Evolutionary conservation across 2,888 invertebrate genomes (phyloP), one percentile per base, ranked within the genome.

Genomic region (Piscicola geometra): DNA sequence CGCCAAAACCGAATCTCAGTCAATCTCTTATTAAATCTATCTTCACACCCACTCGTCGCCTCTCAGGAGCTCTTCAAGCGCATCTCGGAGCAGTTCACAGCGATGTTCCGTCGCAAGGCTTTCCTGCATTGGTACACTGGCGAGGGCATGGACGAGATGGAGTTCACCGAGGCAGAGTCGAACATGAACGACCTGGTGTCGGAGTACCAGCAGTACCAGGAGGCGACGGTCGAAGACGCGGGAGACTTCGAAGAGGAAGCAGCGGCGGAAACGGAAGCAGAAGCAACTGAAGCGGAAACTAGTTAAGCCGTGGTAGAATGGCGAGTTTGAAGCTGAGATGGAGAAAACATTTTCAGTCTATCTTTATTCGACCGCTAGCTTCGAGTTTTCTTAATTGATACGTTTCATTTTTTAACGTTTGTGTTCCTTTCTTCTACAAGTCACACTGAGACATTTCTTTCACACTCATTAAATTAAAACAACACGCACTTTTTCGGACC

Each of bases 61-160:
- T 15, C 21, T 12, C 60, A 73, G 73, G 78, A 73, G 28, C 64
- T 73, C 15, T 73, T 73, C 64, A 73, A 73, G 36, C 81, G 83
- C 67, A 81, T 84, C 60, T 83, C 83, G 0, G 85, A 85, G 78
- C 85, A 85, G 81, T 85, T 85, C 80, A 81, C 81, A 78, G 92
- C 92, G 82, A 94, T 96, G 95, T 96, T 94, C 89, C 90, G 94
- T 81, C 91, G 95, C 82, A 95, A 94, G 87, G 95, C 95, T 85
- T 95, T 95, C 90, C 89, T 95, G 86, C 94, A 95, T 89, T 95
- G 95, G 94, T 96, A 94, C 88, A 94, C 94, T 32, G 94, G 94
- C 75, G 94, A 96, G 87, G 95, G 95, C 78, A 95, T 95, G 94
- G 94, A 95, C 87, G 94, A 94, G 87, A 92, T 94, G 92, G 95